Percentiles rank a stretch among this genome's conserved stretches.
These are phyloP conservation scores for Melanostoma mellinum DNA, from an alignment of 2,888 invertebrate species.

Conservation along the genomic window DNA sequence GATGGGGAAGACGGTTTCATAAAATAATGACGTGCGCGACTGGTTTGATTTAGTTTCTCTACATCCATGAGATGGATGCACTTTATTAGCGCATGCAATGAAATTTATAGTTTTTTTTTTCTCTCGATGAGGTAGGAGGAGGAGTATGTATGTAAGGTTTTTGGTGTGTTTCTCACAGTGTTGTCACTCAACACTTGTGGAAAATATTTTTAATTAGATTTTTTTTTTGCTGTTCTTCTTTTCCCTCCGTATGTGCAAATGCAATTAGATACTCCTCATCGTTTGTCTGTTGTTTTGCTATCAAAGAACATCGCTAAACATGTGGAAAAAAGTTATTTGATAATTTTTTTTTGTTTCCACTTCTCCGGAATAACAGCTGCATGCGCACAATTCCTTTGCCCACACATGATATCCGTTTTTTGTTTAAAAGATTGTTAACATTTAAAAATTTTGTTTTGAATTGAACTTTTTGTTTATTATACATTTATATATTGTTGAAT, in stretches of 20 bases:
- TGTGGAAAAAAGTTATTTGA: conserved; percentile 60
- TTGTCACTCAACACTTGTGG: conserved; percentile 64
- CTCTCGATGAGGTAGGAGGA: conserved; percentile 41
- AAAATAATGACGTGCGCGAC: conserved; percentile 66
- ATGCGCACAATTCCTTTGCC: conserved; percentile 52
- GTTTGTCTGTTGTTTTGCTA: conserved; percentile 39
- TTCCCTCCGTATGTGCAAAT: conserved; percentile 29
- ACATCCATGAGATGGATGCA: conserved; percentile 30
- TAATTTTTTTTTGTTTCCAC: conserved; percentile 29
- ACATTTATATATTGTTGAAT: conserved; percentile 50
- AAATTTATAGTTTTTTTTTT: conserved; percentile 13
- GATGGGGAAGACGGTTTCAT: conserved; percentile 32
- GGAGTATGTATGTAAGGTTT: conserved; percentile 19
- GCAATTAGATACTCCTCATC: conserved; percentile 60
- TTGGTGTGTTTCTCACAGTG: conserved; percentile 23
- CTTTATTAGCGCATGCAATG: conserved; percentile 21
- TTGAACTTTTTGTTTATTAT: conserved; percentile 23
- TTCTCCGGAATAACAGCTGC: conserved; percentile 64
- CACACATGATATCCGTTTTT: conserved; percentile 72
- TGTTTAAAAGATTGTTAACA: conserved; percentile 58
- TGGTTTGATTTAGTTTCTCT: conserved; percentile 67
- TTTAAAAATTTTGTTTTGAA: conserved; percentile 39
- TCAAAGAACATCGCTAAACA: conserved; percentile 53
- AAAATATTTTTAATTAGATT: conserved; percentile 70
- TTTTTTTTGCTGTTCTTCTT: conserved; percentile 9